Evolutionary conservation across 2,113 vertebrate genomes (phyloP).

Genomic region (Malurus melanocephalus): DNA sequence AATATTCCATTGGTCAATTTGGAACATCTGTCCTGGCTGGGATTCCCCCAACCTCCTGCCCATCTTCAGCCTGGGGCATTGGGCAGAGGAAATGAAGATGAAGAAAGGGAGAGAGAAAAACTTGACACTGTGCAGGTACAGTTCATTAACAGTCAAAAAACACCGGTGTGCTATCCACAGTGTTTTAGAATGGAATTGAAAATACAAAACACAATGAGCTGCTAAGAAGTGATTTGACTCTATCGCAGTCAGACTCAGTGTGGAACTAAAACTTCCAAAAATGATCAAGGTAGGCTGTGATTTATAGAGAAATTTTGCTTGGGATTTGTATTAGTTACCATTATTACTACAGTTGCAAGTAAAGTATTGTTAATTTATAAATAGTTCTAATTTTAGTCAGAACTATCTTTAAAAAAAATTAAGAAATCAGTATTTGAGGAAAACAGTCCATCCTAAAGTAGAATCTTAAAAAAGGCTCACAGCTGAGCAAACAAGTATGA

Average conservation of each 20-base stretch:
- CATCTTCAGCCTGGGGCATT: fast-evolving
- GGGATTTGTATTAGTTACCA: background rate
- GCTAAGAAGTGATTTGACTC: background rate
- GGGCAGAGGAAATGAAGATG: background rate
- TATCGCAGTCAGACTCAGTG: background rate
- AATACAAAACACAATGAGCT: background rate
- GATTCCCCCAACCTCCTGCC: background rate
- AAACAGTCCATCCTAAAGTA: background rate
- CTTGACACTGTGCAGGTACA: background rate
- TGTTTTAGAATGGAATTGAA: background rate
- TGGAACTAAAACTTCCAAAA: background rate
- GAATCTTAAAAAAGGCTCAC: background rate
- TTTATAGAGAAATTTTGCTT: background rate
- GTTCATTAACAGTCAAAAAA: background rate
- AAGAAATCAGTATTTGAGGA: background rate
- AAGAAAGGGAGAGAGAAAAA: background rate
- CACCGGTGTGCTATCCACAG: background rate
- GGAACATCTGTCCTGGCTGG: background rate
- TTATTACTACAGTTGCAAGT: background rate
- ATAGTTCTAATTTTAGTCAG: background rate
- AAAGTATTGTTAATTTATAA: too few species aligned
- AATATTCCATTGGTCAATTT: background rate
- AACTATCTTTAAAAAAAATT: background rate
- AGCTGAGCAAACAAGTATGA: background rate
- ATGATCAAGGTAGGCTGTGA: background rate